A percentile compares a stretch with the other conserved stretches of the same genome.
Conservation (phyloP, 2,113 vertebrate species). For the Poeciliopsis turrubarensis region DNA sequence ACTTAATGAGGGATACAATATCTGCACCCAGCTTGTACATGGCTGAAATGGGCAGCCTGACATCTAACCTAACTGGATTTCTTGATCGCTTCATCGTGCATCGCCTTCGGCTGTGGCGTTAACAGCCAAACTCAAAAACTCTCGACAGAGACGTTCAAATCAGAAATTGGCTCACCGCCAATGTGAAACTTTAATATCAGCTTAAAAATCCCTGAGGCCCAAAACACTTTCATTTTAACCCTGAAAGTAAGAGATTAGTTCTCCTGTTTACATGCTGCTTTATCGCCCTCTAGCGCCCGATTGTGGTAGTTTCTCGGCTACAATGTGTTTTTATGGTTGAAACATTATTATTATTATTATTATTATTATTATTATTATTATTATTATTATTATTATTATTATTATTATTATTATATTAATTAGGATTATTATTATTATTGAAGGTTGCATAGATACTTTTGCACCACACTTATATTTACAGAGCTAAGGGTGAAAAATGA, state of each 20-base stretch:
- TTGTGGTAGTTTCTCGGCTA: neutral
- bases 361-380: too few relatives aligned
- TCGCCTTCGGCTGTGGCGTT: neutral
- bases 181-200: neutral
- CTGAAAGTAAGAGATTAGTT: neutral
- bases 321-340: neutral
- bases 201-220: too few relatives aligned
- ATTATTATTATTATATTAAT: too few relatives aligned
- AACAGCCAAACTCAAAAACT: neutral
- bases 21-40: neutral
- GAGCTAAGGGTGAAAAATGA: neutral
- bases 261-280: neutral
- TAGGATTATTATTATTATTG: too few relatives aligned
- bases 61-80: too few relatives aligned
- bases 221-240: neutral
- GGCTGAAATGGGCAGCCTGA: too few relatives aligned
- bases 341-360: neutral
- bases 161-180: neutral
- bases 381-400: too few relatives aligned
- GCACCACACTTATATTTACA: neutral
- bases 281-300: conserved; percentile 43
- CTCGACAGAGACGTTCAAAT: neutral
- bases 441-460: too few relatives aligned
- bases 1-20: neutral
- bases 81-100: neutral